Evolutionary conservation across 1,140 invertebrate genomes (phyloP), one percentile per base, ranked within the genome.

Genomic region (Eciton burchellii): DNA sequence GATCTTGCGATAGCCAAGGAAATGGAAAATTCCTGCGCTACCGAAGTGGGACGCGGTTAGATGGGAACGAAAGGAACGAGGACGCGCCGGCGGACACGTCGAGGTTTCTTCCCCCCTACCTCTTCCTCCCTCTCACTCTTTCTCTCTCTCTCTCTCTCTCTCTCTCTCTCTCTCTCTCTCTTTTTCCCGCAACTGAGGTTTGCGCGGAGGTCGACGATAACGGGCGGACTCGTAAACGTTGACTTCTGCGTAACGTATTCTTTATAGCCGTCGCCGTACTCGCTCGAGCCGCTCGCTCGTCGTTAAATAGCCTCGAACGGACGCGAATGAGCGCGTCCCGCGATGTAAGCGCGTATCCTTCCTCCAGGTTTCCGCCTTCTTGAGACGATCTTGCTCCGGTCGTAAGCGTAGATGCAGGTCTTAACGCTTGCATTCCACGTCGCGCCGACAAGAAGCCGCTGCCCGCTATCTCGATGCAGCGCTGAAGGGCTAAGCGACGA

Each of bases 1-100:
- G 63, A 68, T 79, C 74, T 68, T 79, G 49, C 73, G 63, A 56
- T 70, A 79, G 35, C 62, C 74, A 57, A 79, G 74, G 74, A 79
- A 79, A 79, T 79, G 70, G 74, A 79, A 79, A 79, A 79, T 79
- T 79, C 74, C 74, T 70, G 74, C 3, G 68, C 74, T 70, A n/a
- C n/a, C 52, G 56, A 79, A 81, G 54, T 72, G 73, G 66, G 68
- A 71, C 77, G 68, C 77, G 77, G 68, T 72, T 9, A 68, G 68
- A 49, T 19, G 54, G 56, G 68, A 81, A 71, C 56, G 66, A 72
- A 73, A 72, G 77, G 77, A 81, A 59, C 57, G 57, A 81, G 35
- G 41, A 70, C 63, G 77, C 73, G 68, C 26, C 59, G 68, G 77
- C 26, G 68, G 26, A 52, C 54, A 73, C 66, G 68, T 71, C 65